Percentiles rank a stretch among this genome's conserved stretches.
phyloP scores from a whole-genome alignment of 2,888 invertebrate species.

The Peribatodes rhomboidaria region DNA sequence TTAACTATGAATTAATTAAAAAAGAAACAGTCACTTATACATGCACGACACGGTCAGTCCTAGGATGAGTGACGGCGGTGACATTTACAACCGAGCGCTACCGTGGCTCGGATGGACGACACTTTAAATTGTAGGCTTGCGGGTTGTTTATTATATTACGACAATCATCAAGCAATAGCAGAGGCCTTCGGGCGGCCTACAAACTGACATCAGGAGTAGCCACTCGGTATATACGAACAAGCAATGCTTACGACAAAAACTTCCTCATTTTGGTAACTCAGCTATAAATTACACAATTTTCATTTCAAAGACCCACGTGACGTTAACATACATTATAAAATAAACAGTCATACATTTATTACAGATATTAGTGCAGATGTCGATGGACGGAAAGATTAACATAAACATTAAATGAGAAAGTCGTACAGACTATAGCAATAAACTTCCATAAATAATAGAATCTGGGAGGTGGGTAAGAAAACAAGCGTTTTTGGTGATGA shows the following conservation, averaged over 20 bases:
- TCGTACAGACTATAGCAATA: conserved; percentile 18
- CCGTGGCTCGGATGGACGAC: no score
- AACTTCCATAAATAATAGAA: conserved; percentile 25
- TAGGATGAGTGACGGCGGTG: no score
- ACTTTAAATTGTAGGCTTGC: no score
- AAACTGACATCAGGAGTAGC: neutral
- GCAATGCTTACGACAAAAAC: neutral
- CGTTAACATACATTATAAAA: conserved; percentile 3
- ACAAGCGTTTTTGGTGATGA: conserved; percentile 17
- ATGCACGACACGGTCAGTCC: no score
- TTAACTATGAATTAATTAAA: no score
- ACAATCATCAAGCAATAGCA: no score
- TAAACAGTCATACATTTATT: conserved; percentile 9
- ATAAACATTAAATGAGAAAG: conserved; percentile 42
- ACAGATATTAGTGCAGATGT: conserved; percentile 20
- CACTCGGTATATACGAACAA: neutral
- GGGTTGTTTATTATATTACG: no score
- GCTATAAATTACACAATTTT: neutral
- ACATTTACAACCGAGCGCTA: no score
- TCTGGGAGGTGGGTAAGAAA: conserved; percentile 10
- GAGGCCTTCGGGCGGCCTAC: no score
- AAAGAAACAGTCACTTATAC: no score
- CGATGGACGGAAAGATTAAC: conserved; percentile 24
- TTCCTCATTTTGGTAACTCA: neutral
- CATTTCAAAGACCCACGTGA: neutral